Evolutionary conservation across 2,888 invertebrate species (phyloP), one percentile per base, ranked within the genome.

Genomic region (Lumbricus terrestris): DNA sequence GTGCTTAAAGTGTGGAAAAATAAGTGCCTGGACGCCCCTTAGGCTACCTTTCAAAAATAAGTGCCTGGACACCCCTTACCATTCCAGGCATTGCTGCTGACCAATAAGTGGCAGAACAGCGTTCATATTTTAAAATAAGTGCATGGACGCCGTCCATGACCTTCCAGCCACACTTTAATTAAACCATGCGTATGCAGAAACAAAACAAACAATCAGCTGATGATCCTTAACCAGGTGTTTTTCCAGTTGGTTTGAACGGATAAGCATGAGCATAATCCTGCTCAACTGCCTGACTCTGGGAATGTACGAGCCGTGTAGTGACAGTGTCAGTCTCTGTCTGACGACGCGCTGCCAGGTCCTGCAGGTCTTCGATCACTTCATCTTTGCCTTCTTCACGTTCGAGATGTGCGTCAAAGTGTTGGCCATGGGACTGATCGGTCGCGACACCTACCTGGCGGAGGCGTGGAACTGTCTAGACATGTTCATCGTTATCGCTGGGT

Each of bases 321-420:
- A 95, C 92, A 93, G 97, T 94, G 99, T 95, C 92, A 93, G 93
- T 88, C 92, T 93, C 40, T 99, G 99, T 95, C 96, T 92, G 37
- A 94, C 95, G 6, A 93, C 94, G 38, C 94, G 96, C 20, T 96
- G 96, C 92, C 93, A 93, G 37, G 93, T 95, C 88, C 95, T 96
- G 18, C 96, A 98, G 97, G 97, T 97, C 95, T 98, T 99, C 95
- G 99, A 99, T 95, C 98, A 99, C 95, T 97, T 98, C 94, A 99
- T 99, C 95, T 99, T 99, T 96, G 97, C 97, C 93, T 99, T 99
- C 96, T 99, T 99, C 96, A 97, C 98, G 89, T 95, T 98, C 95
- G 99, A 99, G 96, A 98, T 99, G 99, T 96, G 97, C 92, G 97
- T 99, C 95, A 99, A 99, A 96, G 98, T 99, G 97, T 96, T 98